Conservation (phyloP, 2,888 invertebrate species). For the Phorcus lineatus region DNA sequence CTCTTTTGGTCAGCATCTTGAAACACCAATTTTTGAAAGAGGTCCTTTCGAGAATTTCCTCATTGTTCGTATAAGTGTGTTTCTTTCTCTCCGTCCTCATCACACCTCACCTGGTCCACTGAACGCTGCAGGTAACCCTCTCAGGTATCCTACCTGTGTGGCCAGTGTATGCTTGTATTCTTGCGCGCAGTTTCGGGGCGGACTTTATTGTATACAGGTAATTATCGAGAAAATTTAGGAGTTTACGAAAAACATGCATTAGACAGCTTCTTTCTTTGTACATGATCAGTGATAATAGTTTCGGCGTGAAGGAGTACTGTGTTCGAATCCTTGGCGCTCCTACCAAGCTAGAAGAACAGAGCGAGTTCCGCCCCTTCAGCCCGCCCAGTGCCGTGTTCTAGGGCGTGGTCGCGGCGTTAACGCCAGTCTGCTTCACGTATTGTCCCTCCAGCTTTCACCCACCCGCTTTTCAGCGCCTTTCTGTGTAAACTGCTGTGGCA, state of each 20-base stretch:
- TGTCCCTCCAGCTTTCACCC: neutral
- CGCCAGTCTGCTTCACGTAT: neutral
- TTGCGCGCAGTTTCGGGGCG: neutral
- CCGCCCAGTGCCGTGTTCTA: neutral
- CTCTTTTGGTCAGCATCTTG: too few species aligned
- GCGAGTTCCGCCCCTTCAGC: neutral
- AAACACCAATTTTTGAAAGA: too few species aligned
- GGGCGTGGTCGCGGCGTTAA: neutral
- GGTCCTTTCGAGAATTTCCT: too few species aligned
- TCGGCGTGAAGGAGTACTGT: too few species aligned
- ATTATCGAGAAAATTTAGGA: constrained; percentile 1
- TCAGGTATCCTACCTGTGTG: too few species aligned
- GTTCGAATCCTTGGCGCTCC: too few species aligned
- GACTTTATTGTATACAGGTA: neutral
- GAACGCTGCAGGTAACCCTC: too few species aligned
- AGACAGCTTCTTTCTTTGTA: neutral
- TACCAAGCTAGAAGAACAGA: too few species aligned
- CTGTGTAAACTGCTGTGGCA: neutral
- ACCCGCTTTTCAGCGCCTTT: neutral
- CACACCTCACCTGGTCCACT: too few species aligned
- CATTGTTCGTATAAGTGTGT: too few species aligned
- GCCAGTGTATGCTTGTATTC: too few species aligned
- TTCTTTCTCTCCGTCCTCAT: too few species aligned
- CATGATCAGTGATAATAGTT: neutral
- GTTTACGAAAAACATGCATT: constrained; percentile 15